Evolutionary conservation across 2,113 vertebrate genomes (phyloP).

Genomic region (Phrynosoma platyrhinos): DNA sequence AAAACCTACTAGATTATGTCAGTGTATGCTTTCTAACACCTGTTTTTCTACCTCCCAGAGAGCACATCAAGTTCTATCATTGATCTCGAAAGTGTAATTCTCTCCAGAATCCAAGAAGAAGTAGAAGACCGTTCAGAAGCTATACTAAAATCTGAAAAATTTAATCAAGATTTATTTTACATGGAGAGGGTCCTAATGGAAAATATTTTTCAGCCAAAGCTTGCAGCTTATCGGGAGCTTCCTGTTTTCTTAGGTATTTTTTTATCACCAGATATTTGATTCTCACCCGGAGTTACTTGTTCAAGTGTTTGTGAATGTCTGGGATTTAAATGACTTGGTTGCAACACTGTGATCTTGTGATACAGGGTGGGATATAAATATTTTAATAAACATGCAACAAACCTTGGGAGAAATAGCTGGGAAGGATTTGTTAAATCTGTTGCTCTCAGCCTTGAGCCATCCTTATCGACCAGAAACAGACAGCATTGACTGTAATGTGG

Average conservation of each 20-base stretch:
- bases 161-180: constrained; percentile 81
- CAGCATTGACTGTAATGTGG: background rate
- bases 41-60: constrained; percentile 44
- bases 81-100: constrained; percentile 67
- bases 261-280: background rate
- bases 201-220: constrained; percentile 85
- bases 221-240: constrained; percentile 87
- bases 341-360: background rate
- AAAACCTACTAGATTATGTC: background rate
- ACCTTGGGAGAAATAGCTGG: background rate
- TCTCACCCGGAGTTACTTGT: background rate
- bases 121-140: constrained; percentile 67
- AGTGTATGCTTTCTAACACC: background rate
- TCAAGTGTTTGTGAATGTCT: background rate
- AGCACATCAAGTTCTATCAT: constrained; percentile 71
- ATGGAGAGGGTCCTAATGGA: constrained; percentile 88
- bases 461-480: background rate
- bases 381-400: too few species aligned
- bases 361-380: too few species aligned
- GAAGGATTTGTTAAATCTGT: background rate
- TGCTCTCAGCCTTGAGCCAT: background rate
- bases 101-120: constrained; percentile 55
- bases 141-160: constrained; percentile 80
- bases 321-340: background rate
- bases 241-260: constrained; percentile 82